Conservation (phyloP, 2,797 vertebrate genomes). For the Pseudochirops cupreus region DNA sequence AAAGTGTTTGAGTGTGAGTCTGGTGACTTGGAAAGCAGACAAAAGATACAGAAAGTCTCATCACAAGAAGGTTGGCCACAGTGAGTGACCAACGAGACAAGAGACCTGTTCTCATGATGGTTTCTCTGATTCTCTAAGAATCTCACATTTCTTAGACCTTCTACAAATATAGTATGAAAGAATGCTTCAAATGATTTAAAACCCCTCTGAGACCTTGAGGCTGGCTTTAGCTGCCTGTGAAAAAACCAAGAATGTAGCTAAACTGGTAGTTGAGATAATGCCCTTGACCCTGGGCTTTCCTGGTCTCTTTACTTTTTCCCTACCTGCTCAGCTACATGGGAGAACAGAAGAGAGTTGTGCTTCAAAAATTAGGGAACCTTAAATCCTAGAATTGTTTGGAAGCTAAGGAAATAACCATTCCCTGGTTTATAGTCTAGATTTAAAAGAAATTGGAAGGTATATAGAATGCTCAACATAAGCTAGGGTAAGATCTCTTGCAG, state of each 20-base stretch:
- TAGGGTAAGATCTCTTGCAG: background rate
- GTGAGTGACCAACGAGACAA: background rate
- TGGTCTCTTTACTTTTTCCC: background rate
- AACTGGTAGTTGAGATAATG: background rate
- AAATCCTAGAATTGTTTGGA: background rate
- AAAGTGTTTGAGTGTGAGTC: background rate
- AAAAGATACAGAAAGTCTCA: background rate
- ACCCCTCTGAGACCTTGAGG: background rate
- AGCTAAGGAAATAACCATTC: background rate
- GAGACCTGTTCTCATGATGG: background rate
- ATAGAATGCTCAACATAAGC: background rate
- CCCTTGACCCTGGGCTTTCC: background rate
- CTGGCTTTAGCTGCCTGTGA: background rate
- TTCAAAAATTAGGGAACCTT: background rate
- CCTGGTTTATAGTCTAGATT: background rate
- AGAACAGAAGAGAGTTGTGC: background rate
- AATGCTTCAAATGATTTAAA: background rate
- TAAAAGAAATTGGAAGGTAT: background rate
- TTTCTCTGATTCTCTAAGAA: background rate
- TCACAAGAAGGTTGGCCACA: background rate
- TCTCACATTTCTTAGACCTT: background rate
- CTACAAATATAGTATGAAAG: background rate
- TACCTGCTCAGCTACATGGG: background rate
- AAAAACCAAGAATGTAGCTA: background rate
- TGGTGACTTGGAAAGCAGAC: background rate